A percentile compares a stretch with the other conserved stretches of the same genome.
These are phyloP conservation scores for Petrosia ficiformis DNA, from an alignment of 37 sponge, comb jelly and placozoan genomes.

Conservation along the genomic window DNA sequence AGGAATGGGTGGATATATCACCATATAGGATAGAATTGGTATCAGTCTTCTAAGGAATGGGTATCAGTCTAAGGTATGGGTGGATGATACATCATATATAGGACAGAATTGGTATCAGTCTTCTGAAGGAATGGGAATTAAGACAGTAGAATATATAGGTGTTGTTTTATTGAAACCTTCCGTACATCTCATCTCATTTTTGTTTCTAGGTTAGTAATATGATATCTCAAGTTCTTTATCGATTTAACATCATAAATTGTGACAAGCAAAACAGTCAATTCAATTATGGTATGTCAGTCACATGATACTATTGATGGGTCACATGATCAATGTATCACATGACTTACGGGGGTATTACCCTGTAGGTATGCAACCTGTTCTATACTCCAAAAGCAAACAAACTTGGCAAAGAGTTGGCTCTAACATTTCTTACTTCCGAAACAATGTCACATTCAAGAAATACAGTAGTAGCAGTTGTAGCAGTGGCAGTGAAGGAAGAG, in stretches of 20 bases:
- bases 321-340: neutral
- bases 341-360: constrained; percentile 1
- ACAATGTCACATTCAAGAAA: constrained; percentile 28
- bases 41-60: too few relatives aligned
- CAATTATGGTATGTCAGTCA: constrained; percentile 27
- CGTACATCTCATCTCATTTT: neutral
- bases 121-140: neutral
- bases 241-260: constrained; percentile 91
- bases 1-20: too few relatives aligned
- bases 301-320: neutral
- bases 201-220: constrained; percentile 49
- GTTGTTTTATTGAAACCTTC: neutral
- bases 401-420: constrained; percentile 64
- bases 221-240: constrained; percentile 53
- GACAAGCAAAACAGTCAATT: constrained; percentile 78
- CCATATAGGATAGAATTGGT: too few relatives aligned
- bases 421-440: constrained; percentile 66
- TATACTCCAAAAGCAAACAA: constrained; percentile 66
- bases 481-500: neutral
- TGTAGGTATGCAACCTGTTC: constrained; percentile 82
- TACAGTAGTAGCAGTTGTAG: neutral
- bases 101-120: too few relatives aligned
- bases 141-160: constrained; percentile 1
- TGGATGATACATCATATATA: too few relatives aligned
- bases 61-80: too few relatives aligned